Conservation (phyloP, 37 sponge, comb jelly and placozoan genomes). For the Crambe crambe region DNA sequence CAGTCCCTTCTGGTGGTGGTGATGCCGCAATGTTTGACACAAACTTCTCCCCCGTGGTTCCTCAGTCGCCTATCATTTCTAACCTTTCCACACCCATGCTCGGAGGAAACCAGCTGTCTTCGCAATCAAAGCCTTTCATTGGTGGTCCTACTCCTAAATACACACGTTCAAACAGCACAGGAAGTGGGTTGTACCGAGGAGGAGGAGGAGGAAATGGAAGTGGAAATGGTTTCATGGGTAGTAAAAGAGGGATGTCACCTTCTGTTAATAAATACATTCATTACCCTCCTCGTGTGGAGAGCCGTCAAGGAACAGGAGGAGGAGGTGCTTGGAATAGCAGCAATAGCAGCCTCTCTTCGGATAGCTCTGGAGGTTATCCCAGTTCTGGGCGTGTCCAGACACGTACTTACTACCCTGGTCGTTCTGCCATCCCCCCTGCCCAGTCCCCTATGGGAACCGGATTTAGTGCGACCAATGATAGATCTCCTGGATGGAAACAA, state of each 20-base stretch:
- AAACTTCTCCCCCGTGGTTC: not conserved
- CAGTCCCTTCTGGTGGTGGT: not conserved
- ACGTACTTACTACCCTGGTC: not conserved
- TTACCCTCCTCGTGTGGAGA: not conserved
- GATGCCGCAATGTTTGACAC: not conserved
- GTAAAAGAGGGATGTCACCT: not conserved
- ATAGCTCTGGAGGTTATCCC: not conserved
- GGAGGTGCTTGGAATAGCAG: conserved; percentile 8
- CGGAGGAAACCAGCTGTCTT: not conserved
- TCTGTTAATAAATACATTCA: not conserved
- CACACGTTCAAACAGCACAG: conserved; percentile 2
- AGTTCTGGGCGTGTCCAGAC: not conserved
- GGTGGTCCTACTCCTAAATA: not conserved
- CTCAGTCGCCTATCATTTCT: not conserved
- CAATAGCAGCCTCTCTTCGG: not conserved
- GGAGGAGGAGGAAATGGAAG: not conserved
- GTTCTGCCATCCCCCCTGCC: not conserved
- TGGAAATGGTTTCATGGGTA: not conserved
- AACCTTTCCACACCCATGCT: not conserved
- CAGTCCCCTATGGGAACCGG: not conserved
- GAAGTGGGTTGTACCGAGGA: not conserved
- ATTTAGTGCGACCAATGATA: not conserved
- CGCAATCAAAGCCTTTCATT: not conserved
- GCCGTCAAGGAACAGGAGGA: not conserved
- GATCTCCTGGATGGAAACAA: not conserved